phyloP scores from a whole-genome alignment of 2,113 vertebrate genomes.

The Ochotona princeps region DNA sequence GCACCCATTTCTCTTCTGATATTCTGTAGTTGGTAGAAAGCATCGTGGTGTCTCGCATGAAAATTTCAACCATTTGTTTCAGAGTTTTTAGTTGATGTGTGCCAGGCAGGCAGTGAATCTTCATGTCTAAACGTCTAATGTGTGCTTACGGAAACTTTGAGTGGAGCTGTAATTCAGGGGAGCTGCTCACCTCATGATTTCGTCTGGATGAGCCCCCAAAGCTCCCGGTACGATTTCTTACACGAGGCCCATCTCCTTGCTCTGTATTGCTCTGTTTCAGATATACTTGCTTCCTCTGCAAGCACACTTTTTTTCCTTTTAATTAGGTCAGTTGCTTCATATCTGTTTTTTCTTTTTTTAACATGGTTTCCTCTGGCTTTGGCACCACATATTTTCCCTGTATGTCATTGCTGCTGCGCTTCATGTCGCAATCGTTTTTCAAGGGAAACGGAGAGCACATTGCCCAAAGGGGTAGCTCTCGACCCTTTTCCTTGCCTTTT shows the following conservation, averaged over 20 bases:
- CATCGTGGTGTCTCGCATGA: not conserved
- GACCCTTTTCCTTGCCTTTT: slow-evolving; percentile 70
- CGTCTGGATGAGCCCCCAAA: not conserved
- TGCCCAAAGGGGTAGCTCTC: slow-evolving; percentile 33
- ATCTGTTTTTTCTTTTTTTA: slow-evolving; percentile 79
- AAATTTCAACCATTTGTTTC: slow-evolving; percentile 12
- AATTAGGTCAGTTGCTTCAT: slow-evolving; percentile 80
- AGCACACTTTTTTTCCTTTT: slow-evolving; percentile 65
- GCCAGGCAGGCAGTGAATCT: not conserved
- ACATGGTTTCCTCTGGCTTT: slow-evolving; percentile 81
- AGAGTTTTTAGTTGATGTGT: not conserved
- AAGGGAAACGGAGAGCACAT: slow-evolving; percentile 66
- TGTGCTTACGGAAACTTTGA: not conserved
- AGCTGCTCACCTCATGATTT: not conserved
- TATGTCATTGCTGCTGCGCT: slow-evolving; percentile 79
- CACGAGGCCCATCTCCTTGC: not conserved
- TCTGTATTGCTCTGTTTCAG: not conserved
- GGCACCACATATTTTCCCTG: slow-evolving; percentile 73
- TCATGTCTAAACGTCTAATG: not conserved
- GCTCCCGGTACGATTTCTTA: not conserved
- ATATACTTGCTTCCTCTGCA: slow-evolving; percentile 44
- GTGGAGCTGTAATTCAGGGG: not conserved
- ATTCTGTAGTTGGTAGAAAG: slow-evolving; percentile 5
- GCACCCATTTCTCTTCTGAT: not conserved
- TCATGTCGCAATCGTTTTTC: slow-evolving; percentile 73